Percentiles rank a stretch among this genome's conserved stretches.
Evolutionary conservation across 2,888 invertebrate species (phyloP).

Genomic region (Melanargia galathea): DNA sequence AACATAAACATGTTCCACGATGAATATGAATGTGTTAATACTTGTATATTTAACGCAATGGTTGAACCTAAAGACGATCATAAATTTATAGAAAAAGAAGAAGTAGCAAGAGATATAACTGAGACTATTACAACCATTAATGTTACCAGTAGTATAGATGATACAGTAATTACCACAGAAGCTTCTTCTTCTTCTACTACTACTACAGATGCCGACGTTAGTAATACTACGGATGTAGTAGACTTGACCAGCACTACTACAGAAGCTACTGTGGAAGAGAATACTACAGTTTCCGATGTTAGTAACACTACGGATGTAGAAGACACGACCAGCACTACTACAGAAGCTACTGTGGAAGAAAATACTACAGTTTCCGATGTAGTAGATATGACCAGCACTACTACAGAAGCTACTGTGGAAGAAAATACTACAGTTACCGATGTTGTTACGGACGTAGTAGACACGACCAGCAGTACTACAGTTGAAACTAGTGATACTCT

Average conservation of each 20-base stretch:
- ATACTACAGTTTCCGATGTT: not conserved
- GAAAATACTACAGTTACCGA: not conserved
- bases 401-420: slow-evolving; percentile 23
- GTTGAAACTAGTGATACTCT: not conserved
- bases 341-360: not conserved
- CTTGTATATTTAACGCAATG: slow-evolving; percentile 61
- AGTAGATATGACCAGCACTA: not conserved
- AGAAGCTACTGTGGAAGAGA: slow-evolving; percentile 22
- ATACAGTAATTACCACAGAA: not conserved
- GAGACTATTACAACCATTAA: slow-evolving; percentile 19
- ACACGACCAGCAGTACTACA: not conserved
- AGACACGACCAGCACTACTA: not conserved
- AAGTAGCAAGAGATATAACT: not conserved
- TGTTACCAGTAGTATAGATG: slow-evolving; percentile 9
- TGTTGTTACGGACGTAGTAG: not conserved
- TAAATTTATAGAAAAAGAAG: slow-evolving; percentile 19
- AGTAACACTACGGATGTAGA: not conserved
- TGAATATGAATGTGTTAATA: slow-evolving; percentile 68
- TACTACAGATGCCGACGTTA: not conserved
- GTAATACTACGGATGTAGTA: not conserved
- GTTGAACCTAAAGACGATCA: slow-evolving; percentile 52
- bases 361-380: not conserved
- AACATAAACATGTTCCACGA: slow-evolving; percentile 70
- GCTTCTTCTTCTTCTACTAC: slow-evolving; percentile 9
- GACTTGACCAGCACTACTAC: not conserved